Conservation (phyloP, 2,113 vertebrate species). For the Steatornis caripensis region DNA sequence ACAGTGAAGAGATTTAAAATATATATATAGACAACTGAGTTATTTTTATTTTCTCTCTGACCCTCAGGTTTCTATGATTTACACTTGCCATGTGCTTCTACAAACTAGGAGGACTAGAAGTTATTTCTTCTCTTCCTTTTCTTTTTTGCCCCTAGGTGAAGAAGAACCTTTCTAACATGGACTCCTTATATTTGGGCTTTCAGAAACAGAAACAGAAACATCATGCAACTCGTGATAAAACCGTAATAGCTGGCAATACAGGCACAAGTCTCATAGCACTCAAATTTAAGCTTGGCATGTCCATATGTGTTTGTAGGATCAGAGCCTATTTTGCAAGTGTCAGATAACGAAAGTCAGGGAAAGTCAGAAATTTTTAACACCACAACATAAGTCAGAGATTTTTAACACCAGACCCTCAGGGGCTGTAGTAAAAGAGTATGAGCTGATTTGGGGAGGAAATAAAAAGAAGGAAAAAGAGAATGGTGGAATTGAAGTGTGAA, state of each 20-base stretch:
- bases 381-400: not conserved
- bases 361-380: slow-evolving; percentile 7
- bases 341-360: not conserved
- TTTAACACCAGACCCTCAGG: slow-evolving; percentile 13
- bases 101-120: not conserved
- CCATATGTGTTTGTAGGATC: not conserved
- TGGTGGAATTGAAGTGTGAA: slow-evolving; percentile 4
- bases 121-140: not conserved
- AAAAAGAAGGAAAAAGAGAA: not conserved
- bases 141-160: not conserved
- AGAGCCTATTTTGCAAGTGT: slow-evolving; percentile 2
- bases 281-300: not conserved
- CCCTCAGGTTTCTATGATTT: not conserved
- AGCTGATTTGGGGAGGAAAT: slow-evolving; percentile 10
- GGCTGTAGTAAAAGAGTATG: not conserved
- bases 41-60: not conserved
- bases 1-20: not conserved
- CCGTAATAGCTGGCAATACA: not conserved
- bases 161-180: not conserved
- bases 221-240: not conserved
- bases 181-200: not conserved
- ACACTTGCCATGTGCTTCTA: not conserved
- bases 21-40: not conserved
- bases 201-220: not conserved
- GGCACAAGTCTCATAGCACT: not conserved